Evolutionary conservation across 1,140 invertebrate species (phyloP).

Genomic region (Plodia interpunctella): DNA sequence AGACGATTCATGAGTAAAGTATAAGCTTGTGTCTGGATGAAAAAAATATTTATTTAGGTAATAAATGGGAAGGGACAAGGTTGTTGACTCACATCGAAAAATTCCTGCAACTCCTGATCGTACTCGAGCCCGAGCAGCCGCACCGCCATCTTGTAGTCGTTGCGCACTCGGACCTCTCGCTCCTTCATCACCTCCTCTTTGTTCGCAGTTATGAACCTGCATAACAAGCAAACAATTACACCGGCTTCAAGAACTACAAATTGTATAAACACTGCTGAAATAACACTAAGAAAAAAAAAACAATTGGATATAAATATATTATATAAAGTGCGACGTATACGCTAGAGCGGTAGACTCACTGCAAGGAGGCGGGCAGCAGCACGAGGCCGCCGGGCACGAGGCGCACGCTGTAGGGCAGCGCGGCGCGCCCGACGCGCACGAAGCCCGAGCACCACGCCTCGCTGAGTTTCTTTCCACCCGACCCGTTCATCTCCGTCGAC

Average conservation of each 20-base stretch:
- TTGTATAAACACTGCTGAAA: too few species aligned
- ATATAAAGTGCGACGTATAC: neutral
- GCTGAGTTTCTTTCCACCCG: conserved; percentile 5
- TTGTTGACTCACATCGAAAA: conserved; percentile 34
- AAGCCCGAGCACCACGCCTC: conserved; percentile 47
- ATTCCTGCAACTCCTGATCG: conserved; percentile 24
- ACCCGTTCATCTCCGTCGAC: conserved; percentile 13
- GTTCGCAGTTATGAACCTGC: conserved; percentile 38
- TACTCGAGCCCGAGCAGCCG: conserved; percentile 23
- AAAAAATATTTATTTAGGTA: too few species aligned
- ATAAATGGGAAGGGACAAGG: neutral
- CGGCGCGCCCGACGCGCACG: conserved; percentile 38
- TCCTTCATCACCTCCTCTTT: conserved; percentile 16
- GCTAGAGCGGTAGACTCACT: conserved; percentile 28
- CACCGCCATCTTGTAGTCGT: conserved; percentile 39
- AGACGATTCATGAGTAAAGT: too few species aligned
- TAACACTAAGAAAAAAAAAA: neutral
- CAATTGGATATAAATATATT: neutral
- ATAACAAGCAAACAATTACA: too few species aligned
- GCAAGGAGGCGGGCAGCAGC: conserved; percentile 26
- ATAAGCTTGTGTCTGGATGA: too few species aligned
- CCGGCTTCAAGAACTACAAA: too few species aligned
- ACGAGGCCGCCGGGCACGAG: conserved; percentile 48
- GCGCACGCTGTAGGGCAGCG: conserved; percentile 46
- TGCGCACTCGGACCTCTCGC: conserved; percentile 31